Evolutionary conservation across 2,888 invertebrate genomes (phyloP), one percentile per base, ranked within the genome.

Genomic region (Campaea margaritaria): DNA sequence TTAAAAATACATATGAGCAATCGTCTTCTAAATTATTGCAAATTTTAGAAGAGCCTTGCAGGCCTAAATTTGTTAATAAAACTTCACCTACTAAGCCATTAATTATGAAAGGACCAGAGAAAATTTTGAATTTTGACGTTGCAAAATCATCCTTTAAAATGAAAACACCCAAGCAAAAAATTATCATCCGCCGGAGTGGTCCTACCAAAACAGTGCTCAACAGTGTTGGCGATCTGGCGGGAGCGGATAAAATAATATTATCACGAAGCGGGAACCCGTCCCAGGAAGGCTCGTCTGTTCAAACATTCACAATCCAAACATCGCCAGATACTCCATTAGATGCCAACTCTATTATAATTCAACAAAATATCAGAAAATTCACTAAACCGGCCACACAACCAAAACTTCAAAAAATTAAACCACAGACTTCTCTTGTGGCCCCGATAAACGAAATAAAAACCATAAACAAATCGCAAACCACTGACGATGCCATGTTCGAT

Each of bases 401-500:
- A 0, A 90, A 90, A 75, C 57, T 89, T 54, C 86, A 86, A 52
- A 89, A 88, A 78, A 76, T 84, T 2, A 88, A 89, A 69, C 79
- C 86, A 0, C 78, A 83, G 56, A 78, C 82, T 52, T 83, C 86
- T 12, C 72, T 89, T n/a, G 73, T 85, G 10, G 64, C 82, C n/a
- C 73, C 81, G 10, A 62, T 79, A 11, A 78, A 71, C 63, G 84
- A 87, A 47, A 63, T 67, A 13, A 90, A 86, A 69, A 62, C 71
- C 21, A 56, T 69, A 2, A 76, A 71, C 16, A 75, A 75, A 47
- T 52, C 75, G 0, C 47, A 70, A 41, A 36, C 69, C 1, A 57
- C 78, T 12, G 93, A 93, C 64, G 93, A 93, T 52, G 78, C 88
- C 57, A 84, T 94, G 65, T 94, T 96, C 67, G 96, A 96, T 78